phyloP scores from a whole-genome alignment of 2,797 vertebrate species.

The Enteromius anoplus region DNA sequence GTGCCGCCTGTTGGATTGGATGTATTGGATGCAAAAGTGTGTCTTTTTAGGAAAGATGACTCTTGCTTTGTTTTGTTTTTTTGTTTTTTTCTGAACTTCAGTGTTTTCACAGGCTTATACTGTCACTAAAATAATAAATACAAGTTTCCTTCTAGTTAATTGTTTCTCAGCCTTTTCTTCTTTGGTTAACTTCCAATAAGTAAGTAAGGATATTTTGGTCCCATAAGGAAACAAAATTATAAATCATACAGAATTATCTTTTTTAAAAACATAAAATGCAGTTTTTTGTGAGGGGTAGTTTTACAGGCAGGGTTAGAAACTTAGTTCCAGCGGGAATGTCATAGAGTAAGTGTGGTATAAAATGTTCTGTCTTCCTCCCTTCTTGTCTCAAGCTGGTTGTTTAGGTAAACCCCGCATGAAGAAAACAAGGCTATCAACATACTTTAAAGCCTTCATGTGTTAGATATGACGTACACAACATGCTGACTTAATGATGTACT shows the following conservation, averaged over 20 bases:
- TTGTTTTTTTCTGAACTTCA: neutral
- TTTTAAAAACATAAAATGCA: neutral
- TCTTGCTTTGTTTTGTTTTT: no score
- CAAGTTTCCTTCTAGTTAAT: neutral
- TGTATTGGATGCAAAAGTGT: neutral
- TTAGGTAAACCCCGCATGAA: neutral
- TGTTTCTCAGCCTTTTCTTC: neutral
- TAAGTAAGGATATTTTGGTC: no score
- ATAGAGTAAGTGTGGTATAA: neutral
- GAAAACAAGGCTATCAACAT: neutral
- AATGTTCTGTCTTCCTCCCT: neutral
- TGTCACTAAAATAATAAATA: neutral
- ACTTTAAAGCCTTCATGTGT: neutral
- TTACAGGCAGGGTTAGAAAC: no score
- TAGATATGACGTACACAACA: no score
- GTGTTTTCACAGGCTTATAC: neutral
- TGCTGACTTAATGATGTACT: no score
- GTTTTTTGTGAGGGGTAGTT: neutral
- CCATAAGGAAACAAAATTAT: no score
- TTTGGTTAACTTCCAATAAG: neutral
- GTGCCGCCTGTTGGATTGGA: conserved; percentile 20
- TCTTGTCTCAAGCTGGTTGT: neutral
- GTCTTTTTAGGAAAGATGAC: neutral
- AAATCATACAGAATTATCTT: no score
- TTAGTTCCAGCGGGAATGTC: neutral